A percentile compares a stretch with the other conserved stretches of the same genome.
Conservation (phyloP, 2,888 invertebrate species). For the Cosmorhoe ocellata region DNA sequence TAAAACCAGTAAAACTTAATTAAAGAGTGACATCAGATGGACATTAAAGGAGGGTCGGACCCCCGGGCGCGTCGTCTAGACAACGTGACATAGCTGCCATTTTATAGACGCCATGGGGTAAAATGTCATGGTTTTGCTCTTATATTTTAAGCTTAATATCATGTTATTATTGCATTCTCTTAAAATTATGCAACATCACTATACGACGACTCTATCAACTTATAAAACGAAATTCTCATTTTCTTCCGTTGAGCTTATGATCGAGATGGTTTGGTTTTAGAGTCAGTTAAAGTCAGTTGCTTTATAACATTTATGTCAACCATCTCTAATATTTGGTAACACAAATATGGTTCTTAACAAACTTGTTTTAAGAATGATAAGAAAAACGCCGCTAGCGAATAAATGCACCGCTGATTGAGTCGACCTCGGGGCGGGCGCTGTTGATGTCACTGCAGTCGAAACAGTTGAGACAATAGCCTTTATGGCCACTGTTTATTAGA, state of each 20-base stretch:
- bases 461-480: slow-evolving; percentile 28
- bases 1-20: neutral
- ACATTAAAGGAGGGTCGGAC: slow-evolving; percentile 28
- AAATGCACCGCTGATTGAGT: slow-evolving; percentile 54
- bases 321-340: too few species aligned
- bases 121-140: neutral
- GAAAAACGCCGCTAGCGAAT: slow-evolving; percentile 4
- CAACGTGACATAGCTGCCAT: slow-evolving; percentile 31
- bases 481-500: slow-evolving; percentile 16
- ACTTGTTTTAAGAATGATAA: neutral
- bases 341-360: too few species aligned
- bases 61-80: slow-evolving; percentile 37
- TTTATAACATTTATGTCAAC: too few species aligned
- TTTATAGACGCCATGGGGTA: slow-evolving; percentile 24
- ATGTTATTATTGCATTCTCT: too few species aligned
- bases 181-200: too few species aligned
- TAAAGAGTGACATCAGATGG: slow-evolving; percentile 24
- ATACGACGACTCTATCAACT: too few species aligned
- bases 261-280: too few species aligned
- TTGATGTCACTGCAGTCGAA: slow-evolving; percentile 48
- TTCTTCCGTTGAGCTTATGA: too few species aligned
- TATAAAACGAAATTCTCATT: too few species aligned
- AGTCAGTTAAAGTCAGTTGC: too few species aligned
- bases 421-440: slow-evolving; percentile 45
- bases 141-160: neutral